Evolutionary conservation across 2,113 vertebrate species (phyloP).

Genomic region (Apodemus speciosus): DNA sequence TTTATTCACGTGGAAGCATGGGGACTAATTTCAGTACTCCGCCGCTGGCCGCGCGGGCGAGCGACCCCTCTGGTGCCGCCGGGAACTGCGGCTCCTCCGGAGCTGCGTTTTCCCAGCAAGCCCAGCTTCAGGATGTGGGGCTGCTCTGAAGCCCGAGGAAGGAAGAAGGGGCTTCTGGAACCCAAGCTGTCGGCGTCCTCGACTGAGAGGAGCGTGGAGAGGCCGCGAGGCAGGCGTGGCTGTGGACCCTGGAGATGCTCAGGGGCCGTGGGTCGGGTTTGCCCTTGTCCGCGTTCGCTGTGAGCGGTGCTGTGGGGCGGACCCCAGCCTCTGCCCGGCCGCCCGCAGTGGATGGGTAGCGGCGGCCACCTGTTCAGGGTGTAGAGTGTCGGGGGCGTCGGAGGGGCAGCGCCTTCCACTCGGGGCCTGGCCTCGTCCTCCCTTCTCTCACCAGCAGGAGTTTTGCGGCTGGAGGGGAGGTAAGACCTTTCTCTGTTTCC

Average conservation of each 20-base stretch:
- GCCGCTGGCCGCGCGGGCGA: slow-evolving; percentile 29
- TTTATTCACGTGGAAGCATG: neutral
- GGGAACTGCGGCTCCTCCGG: neutral
- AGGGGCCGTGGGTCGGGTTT: accelerated
- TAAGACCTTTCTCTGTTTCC: neutral
- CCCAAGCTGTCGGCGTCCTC: accelerated
- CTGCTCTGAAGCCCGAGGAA: neutral
- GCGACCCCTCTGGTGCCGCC: neutral
- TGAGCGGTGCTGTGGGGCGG: neutral
- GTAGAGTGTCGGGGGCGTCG: neutral
- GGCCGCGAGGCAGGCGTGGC: neutral
- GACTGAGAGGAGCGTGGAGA: accelerated
- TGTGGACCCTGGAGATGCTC: accelerated
- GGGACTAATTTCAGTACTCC: slow-evolving; percentile 45
- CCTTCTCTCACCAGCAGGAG: neutral
- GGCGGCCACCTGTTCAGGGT: neutral
- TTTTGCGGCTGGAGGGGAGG: neutral
- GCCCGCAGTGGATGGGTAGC: neutral
- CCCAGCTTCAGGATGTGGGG: neutral
- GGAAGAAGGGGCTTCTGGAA: accelerated
- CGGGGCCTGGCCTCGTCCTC: neutral
- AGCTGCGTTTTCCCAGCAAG: neutral
- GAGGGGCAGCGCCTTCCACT: neutral
- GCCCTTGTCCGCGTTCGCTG: neutral
- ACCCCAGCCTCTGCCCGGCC: neutral